Evolutionary conservation across 2,113 vertebrate species (phyloP).

Genomic region (Leptobrachium leishanense): DNA sequence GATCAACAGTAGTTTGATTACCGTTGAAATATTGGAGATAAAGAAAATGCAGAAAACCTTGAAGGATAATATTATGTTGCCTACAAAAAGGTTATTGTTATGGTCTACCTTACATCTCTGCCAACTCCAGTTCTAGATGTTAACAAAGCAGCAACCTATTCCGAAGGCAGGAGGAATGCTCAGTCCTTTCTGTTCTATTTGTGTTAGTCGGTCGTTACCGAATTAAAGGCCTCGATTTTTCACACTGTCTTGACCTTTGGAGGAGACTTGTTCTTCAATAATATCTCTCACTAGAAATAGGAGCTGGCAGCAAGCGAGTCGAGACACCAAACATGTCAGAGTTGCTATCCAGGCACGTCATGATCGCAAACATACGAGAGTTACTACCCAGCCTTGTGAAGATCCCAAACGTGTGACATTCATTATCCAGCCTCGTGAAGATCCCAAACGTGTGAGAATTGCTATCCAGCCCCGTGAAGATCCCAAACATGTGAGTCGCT

Average conservation of each 20-base stretch:
- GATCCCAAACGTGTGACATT: no score
- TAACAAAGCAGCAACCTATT: slow-evolving; percentile 8
- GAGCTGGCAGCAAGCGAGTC: no score
- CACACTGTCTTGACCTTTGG: background rate
- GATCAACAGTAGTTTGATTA: slow-evolving; percentile 49
- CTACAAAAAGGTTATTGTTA: slow-evolving; percentile 48
- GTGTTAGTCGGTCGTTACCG: background rate
- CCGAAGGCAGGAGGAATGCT: background rate
- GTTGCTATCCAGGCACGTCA: no score
- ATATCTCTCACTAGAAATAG: no score
- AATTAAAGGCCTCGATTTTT: background rate
- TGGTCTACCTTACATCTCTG: slow-evolving; percentile 9
- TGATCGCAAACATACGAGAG: no score
- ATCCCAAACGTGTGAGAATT: no score
- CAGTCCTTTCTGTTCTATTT: slow-evolving; percentile 3
- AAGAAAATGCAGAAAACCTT: slow-evolving; percentile 43
- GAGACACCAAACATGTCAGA: no score
- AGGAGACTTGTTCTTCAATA: no score
- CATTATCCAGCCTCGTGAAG: no score
- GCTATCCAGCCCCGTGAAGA: no score
- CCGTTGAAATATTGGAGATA: slow-evolving; percentile 39
- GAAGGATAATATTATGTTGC: slow-evolving; percentile 43
- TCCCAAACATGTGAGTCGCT: no score
- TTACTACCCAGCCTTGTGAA: no score
- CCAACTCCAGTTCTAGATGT: slow-evolving; percentile 21